These are phyloP conservation scores for Chascanopsetta lugubris DNA, from an alignment of 2,113 vertebrate genomes.

Conservation along the genomic window DNA sequence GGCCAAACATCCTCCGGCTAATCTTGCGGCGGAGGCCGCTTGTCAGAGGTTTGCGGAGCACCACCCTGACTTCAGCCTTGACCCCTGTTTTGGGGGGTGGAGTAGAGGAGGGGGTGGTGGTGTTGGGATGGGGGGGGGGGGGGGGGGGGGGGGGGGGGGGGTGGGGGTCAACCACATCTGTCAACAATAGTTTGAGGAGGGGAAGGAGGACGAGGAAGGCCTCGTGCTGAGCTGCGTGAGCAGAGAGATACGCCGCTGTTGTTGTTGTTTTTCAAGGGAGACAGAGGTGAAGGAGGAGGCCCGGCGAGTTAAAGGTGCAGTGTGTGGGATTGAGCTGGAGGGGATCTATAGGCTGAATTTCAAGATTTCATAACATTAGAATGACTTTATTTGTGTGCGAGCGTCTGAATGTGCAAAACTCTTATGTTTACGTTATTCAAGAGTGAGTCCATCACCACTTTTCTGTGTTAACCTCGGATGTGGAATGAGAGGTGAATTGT, in stretches of 20 bases:
- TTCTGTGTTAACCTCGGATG: too few species aligned
- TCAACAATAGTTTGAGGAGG: conserved; percentile 31
- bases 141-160: conserved; percentile 12
- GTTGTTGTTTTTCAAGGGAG: conserved; percentile 6
- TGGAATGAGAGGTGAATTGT: too few species aligned
- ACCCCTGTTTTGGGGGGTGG: neutral
- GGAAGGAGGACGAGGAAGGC: conserved; percentile 1
- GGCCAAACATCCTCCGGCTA: conserved; percentile 58
- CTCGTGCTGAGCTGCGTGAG: neutral
- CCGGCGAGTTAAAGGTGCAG: too few species aligned
- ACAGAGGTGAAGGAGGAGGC: too few species aligned
- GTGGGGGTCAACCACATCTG: conserved; percentile 42
- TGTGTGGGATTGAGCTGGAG: too few species aligned
- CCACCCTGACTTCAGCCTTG: conserved; percentile 47
- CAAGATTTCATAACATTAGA: too few species aligned
- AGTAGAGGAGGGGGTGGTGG: too few species aligned
- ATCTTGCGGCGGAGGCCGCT: conserved; percentile 49
- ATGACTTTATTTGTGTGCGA: too few species aligned
- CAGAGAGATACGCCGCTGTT: neutral
- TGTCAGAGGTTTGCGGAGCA: conserved; percentile 30
- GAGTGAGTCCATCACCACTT: too few species aligned
- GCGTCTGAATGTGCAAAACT: too few species aligned
- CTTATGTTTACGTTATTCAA: too few species aligned
- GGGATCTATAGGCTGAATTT: too few species aligned
- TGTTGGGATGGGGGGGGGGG: neutral